Evolutionary conservation across 1,140 invertebrate species (phyloP).

Genomic region (Bombus huntii): DNA sequence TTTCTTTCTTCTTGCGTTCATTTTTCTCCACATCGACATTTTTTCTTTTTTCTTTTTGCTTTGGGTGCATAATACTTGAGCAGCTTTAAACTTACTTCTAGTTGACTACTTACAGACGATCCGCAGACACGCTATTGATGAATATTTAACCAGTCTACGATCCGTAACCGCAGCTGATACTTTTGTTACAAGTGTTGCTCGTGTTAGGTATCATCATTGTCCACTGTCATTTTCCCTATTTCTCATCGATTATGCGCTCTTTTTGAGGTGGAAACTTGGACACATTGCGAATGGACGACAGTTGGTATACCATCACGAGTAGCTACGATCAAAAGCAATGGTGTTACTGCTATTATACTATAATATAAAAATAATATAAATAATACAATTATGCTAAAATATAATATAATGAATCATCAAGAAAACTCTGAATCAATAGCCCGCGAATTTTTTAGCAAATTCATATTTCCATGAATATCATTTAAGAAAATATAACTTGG

Average conservation of each 20-base stretch:
- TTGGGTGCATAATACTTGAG: constrained; percentile 42
- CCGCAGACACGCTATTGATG: constrained; percentile 14
- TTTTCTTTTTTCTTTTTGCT: neutral
- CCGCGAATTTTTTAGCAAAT: too few species aligned
- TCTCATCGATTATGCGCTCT: neutral
- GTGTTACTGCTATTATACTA: too few species aligned
- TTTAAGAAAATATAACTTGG: too few species aligned
- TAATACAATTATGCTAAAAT: too few species aligned
- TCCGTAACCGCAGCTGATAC: constrained; percentile 2
- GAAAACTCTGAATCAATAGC: too few species aligned
- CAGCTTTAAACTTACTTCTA: constrained; percentile 3
- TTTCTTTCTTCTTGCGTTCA: neutral
- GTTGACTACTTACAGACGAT: neutral
- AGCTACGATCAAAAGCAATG: neutral
- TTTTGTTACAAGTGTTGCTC: neutral
- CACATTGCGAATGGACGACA: too few species aligned
- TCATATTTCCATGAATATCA: too few species aligned
- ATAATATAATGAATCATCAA: too few species aligned
- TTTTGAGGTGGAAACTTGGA: neutral
- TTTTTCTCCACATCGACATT: neutral
- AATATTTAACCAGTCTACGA: constrained; percentile 45
- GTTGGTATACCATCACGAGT: neutral
- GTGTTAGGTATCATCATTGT: neutral
- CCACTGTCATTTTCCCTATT: neutral
- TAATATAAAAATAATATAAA: too few species aligned